phyloP scores from a whole-genome alignment of 2,113 vertebrate genomes.

The Paraplagusia blochii region DNA sequence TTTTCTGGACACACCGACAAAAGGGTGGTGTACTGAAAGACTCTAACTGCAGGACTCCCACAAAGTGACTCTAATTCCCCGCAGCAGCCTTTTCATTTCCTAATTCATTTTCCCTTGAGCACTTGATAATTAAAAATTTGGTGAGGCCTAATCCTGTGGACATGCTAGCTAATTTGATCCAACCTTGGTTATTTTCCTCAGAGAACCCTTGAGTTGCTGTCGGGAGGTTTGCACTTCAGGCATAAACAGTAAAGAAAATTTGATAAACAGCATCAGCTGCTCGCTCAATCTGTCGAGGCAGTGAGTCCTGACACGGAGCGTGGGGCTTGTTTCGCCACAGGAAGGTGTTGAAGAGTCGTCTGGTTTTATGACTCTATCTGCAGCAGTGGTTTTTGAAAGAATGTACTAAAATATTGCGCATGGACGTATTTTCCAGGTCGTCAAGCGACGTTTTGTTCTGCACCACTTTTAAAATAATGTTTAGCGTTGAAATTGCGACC shows the following conservation, averaged over 20 bases:
- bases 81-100: slow-evolving; percentile 15
- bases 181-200: slow-evolving; percentile 60
- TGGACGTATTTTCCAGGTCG: no score
- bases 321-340: slow-evolving; percentile 12
- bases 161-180: slow-evolving; percentile 60
- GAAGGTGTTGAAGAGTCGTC: slow-evolving; percentile 1
- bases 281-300: slow-evolving; percentile 34
- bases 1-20: neutral
- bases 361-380: slow-evolving; percentile 6
- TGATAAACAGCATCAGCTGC: slow-evolving; percentile 48
- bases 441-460: no score
- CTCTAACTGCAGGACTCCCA: neutral
- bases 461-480: no score
- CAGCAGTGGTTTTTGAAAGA: no score
- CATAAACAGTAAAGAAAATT: slow-evolving; percentile 45
- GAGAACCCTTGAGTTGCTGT: slow-evolving; percentile 36
- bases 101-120: slow-evolving; percentile 26
- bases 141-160: slow-evolving; percentile 56
- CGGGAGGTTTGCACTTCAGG: slow-evolving; percentile 28
- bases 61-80: slow-evolving; percentile 15
- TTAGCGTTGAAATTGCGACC: no score
- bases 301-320: slow-evolving; percentile 21
- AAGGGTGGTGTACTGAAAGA: neutral
- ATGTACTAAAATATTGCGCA: no score
- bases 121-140: slow-evolving; percentile 60